phyloP scores from a whole-genome alignment of 2,888 invertebrate genomes.

The Gonocerus acuteangulatus region DNA sequence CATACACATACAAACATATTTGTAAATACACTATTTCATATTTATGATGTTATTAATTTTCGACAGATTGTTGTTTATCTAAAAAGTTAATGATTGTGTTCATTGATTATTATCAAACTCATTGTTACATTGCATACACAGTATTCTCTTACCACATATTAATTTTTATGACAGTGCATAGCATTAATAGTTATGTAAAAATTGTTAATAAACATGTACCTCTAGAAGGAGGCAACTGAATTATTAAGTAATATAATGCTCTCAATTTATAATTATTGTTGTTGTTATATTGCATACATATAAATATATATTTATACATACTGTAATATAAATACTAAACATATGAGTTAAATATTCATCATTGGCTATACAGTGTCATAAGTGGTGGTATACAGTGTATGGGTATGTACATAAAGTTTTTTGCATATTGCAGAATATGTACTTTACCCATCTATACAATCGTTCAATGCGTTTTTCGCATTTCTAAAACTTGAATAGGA shows the following conservation, averaged over 20 bases:
- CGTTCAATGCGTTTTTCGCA: neutral
- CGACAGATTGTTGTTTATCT: constrained; percentile 23
- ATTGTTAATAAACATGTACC: neutral
- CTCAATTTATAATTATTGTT: constrained; percentile 11
- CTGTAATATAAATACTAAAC: neutral
- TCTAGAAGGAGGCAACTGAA: neutral
- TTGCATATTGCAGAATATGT: constrained; percentile 20
- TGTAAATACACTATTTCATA: constrained; percentile 32
- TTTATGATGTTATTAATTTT: constrained; percentile 29
- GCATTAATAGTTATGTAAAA: constrained; percentile 17
- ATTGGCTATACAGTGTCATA: too few relatives aligned
- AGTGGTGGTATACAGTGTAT: neutral
- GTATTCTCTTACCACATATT: constrained; percentile 26
- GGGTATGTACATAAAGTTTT: neutral
- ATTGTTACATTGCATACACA: constrained; percentile 30
- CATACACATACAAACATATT: constrained; percentile 17
- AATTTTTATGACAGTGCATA: constrained; percentile 27
- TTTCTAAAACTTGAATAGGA: constrained; percentile 6
- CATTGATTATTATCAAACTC: constrained; percentile 32
- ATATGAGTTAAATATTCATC: neutral
- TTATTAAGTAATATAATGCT: neutral
- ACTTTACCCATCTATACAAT: neutral
- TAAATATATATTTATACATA: neutral
- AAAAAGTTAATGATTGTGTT: constrained; percentile 33
- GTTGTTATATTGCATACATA: constrained; percentile 5